Evolutionary conservation across 2,797 vertebrate species (phyloP).

Genomic region (Neosilurus hyrtlii): DNA sequence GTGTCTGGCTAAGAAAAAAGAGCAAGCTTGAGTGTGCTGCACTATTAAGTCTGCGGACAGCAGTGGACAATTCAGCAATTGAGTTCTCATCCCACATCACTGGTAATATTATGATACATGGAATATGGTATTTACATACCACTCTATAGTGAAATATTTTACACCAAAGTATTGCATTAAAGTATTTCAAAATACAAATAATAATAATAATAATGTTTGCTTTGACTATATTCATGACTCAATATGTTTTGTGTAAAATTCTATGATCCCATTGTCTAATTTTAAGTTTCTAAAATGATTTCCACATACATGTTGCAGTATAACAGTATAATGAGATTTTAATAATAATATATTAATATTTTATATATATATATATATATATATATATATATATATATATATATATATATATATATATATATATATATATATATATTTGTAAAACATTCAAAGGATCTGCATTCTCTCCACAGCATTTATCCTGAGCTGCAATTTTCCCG

Average conservation of each 20-base stretch:
- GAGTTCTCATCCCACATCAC: not conserved
- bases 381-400: too few species aligned
- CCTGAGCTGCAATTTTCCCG: constrained; percentile 87
- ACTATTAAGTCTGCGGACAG: not conserved
- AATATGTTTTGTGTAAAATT: not conserved
- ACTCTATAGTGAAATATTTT: not conserved
- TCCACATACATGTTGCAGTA: not conserved
- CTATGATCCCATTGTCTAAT: not conserved
- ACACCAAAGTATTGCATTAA: not conserved
- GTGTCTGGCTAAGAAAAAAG: constrained; percentile 30
- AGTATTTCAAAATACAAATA: not conserved
- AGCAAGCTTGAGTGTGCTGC: constrained; percentile 33
- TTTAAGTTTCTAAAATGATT: not conserved
- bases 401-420: too few species aligned
- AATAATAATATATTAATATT: too few species aligned
- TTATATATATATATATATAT: too few species aligned
- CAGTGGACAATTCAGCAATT: constrained; percentile 27
- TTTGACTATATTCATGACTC: not conserved
- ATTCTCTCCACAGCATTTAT: constrained; percentile 72
- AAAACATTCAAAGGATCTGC: constrained; percentile 3
- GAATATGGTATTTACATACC: not conserved
- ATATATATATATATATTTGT: too few species aligned
- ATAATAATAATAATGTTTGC: not conserved
- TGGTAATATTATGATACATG: not conserved
- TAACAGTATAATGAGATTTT: not conserved